Base-by-base conservation (phyloP, 2,888 invertebrate species). In the Rhagophthalmus giganteus region DNA sequence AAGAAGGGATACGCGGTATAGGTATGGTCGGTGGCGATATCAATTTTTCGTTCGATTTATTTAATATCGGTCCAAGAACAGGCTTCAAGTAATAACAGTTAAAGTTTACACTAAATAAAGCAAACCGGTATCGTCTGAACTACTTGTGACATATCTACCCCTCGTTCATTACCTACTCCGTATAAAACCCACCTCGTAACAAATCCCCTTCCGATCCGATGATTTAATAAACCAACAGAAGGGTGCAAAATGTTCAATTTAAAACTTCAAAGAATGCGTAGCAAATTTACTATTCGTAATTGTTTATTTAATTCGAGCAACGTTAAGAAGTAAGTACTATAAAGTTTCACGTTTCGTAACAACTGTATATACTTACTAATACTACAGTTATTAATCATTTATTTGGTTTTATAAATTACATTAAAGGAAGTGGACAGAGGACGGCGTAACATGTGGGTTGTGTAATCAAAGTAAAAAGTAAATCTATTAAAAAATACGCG, bases 281-380 rank as follows among this genome's bases (percentile, higher is more conserved):
- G 67, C 75, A 69, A 74, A 75, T 75, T 70, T 66, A 69, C 69
- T 69, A 74, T 74, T 74, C 62, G 74, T 69, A 67, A 69, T 69
- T 66, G 27, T 41, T 41, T 27, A 20, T 30, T 34, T 32, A 11
- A 27, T 14, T 39, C 12, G 6, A 20, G 20, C 20, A 20, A 20
- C 7, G 3, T 3, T 7, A 5, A 7, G 20, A 20, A 3, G 20
- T 20, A 20, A 20, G 7, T 20, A 20, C 20, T 20, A 7, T 20
- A 20, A n/a, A 20, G 20, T 20, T 20, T 20, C 20, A 7, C 4
- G 20, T 20, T 37, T 27, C 14, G 10, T 27, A 28, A 20, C 20
- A 30, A 10, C 27, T 39, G 16, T 16, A 1, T 15, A 15, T 12
- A 13, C 20, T 32, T 32, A 8, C n/a, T 32, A 14, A 32, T 15